Conservation (phyloP, 2,113 vertebrate species). For the Erythrocercus mccallii region DNA sequence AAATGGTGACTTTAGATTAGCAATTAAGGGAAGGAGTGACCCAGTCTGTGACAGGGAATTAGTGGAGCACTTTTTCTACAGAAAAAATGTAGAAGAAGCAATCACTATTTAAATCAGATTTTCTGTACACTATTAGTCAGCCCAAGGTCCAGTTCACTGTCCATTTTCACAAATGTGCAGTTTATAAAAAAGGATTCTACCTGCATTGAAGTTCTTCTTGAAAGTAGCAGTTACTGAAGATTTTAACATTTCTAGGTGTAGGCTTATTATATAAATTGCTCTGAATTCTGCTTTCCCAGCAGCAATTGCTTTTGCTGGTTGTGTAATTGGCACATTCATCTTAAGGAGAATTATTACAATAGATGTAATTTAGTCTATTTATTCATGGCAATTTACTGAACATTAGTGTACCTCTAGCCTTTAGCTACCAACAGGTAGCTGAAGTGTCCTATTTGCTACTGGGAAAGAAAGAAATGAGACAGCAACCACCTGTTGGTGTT, state of each 20-base stretch:
- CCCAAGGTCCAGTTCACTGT: not conserved
- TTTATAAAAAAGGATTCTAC: not conserved
- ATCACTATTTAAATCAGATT: constrained; percentile 6
- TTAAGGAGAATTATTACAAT: not conserved
- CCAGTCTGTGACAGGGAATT: not conserved
- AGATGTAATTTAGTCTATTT: not conserved
- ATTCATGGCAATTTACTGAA: not conserved
- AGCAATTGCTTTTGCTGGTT: not conserved
- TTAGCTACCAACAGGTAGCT: not conserved
- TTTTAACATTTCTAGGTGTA: not conserved
- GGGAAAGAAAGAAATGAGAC: not conserved
- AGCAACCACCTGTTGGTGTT: not conserved
- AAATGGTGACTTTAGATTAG: not conserved
- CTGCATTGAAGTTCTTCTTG: not conserved
- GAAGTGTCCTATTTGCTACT: not conserved
- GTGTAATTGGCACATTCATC: not conserved
- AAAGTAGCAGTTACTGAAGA: not conserved
- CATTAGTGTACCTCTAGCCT: not conserved
- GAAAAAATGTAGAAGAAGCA: not conserved
- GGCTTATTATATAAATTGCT: not conserved
- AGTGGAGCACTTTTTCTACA: not conserved
- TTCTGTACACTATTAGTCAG: not conserved
- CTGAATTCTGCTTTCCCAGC: not conserved
- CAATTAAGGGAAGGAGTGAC: not conserved
- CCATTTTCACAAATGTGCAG: not conserved